Percentiles rank a stretch among this genome's conserved stretches.
phyloP scores from a whole-genome alignment of 2,797 vertebrate species.

The Argyrosomus regius region DNA sequence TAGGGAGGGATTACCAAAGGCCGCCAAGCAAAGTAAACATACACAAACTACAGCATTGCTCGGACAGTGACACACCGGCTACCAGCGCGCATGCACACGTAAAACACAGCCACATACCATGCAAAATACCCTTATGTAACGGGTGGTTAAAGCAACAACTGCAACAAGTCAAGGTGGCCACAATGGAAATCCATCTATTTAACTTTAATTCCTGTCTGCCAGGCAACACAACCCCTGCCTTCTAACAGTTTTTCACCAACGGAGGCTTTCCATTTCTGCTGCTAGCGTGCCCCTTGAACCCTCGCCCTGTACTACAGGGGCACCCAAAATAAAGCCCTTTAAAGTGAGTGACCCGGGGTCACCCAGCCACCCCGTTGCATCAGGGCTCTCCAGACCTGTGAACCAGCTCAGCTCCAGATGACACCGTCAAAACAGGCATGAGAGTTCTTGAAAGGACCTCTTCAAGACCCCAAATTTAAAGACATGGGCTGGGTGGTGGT shows the following conservation, averaged over 20 bases:
- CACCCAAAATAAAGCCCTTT: conserved; percentile 71
- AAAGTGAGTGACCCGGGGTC: conserved; percentile 59
- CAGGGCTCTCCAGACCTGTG: conserved; percentile 1
- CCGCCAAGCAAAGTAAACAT: conserved; percentile 63
- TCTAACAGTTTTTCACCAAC: conserved; percentile 43
- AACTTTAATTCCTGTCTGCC: conserved; percentile 33
- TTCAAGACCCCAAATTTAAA: conserved; percentile 23
- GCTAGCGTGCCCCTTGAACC: conserved; percentile 40
- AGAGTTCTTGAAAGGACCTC: conserved; percentile 37
- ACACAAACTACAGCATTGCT: conserved; percentile 67
- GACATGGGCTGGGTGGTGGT: background rate
- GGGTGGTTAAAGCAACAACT: conserved; percentile 41
- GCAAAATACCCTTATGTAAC: conserved; percentile 51
- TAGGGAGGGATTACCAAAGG: conserved; percentile 52
- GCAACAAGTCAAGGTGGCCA: conserved; percentile 38
- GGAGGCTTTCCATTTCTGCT: conserved; percentile 52
- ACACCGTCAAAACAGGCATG: conserved; percentile 43
- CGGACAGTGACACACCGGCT: conserved; percentile 26
- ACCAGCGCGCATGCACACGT: conserved; percentile 3
- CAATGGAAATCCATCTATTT: conserved; percentile 43
- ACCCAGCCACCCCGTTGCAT: conserved; percentile 9
- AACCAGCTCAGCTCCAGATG: conserved; percentile 24
- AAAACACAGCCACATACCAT: conserved; percentile 37
- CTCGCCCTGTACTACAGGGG: background rate
- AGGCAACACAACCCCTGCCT: conserved; percentile 20